Evolutionary conservation across 2,888 invertebrate genomes (phyloP), one percentile per base, ranked within the genome.

Genomic region (Brenthis hecate): DNA sequence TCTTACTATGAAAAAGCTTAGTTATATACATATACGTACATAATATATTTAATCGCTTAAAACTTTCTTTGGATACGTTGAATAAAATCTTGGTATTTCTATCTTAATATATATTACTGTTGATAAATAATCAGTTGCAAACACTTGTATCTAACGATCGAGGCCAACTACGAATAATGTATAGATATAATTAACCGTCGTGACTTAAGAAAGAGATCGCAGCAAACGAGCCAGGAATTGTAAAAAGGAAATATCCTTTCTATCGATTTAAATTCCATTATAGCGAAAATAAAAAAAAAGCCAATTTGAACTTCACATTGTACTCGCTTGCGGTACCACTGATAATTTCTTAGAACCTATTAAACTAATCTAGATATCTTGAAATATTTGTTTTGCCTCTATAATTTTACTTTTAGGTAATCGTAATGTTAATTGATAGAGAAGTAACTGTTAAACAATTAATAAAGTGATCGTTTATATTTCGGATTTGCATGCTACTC

Each of bases 221-320:
- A 80, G 80, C 81, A 84, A 86, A 82, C 82, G 82, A 82, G 81
- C 77, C 81, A 79, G 79, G 83, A 85, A 86, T 83, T 82, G 85
- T 85, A 83, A 84, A 82, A 84, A 85, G 85, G 84, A 85, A 86
- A 83, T 85, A 85, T 85, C 81, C 81, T 81, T 85, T 80, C 82
- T 81, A 78, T 83, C 85, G 84, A 87, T 88, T 88, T 88, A 85
- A 88, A 88, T 88, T 86, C 85, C 83, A 87, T 87, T 88, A 85
- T 82, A 84, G 79, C 82, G 81, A 83, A 85, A 86, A 85, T 87
- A 85, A 87, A 86, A 87, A 83, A 85, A 43, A 43, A 43, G 36
- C 81, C 83, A 84, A 86, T 87, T 86, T 81, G 78, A 83, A 82
- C 80, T 81, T 80, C 81, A 80, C 82, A 80, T 80, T 65, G 71